These are phyloP conservation scores for Leuciscus waleckii DNA, from an alignment of 2,797 vertebrate species.

Conservation along the genomic window DNA sequence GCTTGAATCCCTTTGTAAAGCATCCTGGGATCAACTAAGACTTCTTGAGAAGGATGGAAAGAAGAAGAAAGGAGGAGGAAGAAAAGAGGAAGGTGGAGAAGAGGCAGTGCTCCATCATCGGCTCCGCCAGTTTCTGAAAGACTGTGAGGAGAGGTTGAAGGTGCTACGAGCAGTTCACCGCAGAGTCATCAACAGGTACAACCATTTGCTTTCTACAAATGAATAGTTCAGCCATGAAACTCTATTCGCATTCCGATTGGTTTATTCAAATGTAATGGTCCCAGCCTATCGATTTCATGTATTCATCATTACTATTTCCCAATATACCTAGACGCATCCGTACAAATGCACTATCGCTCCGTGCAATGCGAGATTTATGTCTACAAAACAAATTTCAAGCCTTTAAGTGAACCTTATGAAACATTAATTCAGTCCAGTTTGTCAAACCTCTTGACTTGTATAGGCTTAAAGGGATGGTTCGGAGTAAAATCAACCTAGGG, in stretches of 20 bases:
- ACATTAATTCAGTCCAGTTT: not conserved
- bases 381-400: not conserved
- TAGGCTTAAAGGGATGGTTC: too few species aligned
- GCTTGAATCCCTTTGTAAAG: conserved; percentile 76
- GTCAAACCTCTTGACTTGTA: not conserved
- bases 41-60: conserved; percentile 72
- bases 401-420: not conserved
- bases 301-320: too few species aligned
- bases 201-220: not conserved
- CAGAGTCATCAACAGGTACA: conserved; percentile 80
- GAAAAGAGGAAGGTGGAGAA: conserved; percentile 45
- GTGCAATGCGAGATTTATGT: too few species aligned
- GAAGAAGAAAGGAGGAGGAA: conserved; percentile 62
- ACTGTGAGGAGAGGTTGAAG: conserved; percentile 76
- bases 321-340: too few species aligned
- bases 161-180: conserved; percentile 79
- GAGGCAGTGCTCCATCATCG: conserved; percentile 61
- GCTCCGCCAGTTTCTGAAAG: conserved; percentile 76
- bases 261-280: too few species aligned
- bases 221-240: too few species aligned
- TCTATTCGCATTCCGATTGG: too few species aligned
- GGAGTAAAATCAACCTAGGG: too few species aligned
- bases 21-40: conserved; percentile 79
- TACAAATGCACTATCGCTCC: too few species aligned
- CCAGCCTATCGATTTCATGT: too few species aligned